These are phyloP conservation scores for Netelia melanura DNA, from an alignment of 2,888 invertebrate genomes.

Conservation along the genomic window DNA sequence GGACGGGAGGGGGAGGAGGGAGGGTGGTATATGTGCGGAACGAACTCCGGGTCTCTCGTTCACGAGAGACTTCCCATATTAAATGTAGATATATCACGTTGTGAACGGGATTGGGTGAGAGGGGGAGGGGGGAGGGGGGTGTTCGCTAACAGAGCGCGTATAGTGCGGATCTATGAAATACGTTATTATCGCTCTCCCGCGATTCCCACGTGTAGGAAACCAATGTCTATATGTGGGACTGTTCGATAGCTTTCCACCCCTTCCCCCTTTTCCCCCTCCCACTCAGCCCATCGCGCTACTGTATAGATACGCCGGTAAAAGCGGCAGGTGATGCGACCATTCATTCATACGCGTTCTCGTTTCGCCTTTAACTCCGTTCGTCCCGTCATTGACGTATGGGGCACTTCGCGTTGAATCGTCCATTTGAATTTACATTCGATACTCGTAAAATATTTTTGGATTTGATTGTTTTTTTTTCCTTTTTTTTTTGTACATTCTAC, in stretches of 20 bases:
- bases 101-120: constrained; percentile 7
- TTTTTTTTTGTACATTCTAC: no score
- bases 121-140: constrained; percentile 39
- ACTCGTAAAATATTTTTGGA: not conserved
- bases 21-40: constrained; percentile 30
- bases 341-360: constrained; percentile 46
- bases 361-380: constrained; percentile 29
- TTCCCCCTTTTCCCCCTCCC: not conserved
- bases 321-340: constrained; percentile 4
- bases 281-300: not conserved
- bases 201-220: constrained; percentile 57
- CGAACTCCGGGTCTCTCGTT: constrained; percentile 46
- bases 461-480: not conserved
- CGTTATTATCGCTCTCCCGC: constrained; percentile 68
- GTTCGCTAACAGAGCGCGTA: constrained; percentile 61
- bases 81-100: constrained; percentile 61
- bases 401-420: not conserved
- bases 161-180: constrained; percentile 67
- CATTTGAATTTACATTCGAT: not conserved
- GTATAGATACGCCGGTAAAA: no score
- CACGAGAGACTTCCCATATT: constrained; percentile 64
- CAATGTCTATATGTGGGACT: constrained; percentile 59
- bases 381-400: not conserved
- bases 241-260: no score
- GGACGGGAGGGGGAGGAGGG: not conserved